Conservation (phyloP, 2,888 invertebrate species). For the Formica aserva region DNA sequence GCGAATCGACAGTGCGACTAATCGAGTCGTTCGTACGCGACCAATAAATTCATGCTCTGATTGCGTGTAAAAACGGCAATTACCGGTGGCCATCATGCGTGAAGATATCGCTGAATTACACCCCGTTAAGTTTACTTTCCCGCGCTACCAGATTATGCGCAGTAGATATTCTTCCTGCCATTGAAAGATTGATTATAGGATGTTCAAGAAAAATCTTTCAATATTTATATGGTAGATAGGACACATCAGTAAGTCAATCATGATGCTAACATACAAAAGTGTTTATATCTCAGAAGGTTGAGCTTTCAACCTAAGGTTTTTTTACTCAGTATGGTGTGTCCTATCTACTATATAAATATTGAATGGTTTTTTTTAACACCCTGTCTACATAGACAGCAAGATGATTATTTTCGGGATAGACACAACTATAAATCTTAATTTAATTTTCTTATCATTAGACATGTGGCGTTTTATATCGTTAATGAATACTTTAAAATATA, state of each 20-base stretch:
- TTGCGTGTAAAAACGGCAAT: constrained; percentile 77
- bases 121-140: constrained; percentile 68
- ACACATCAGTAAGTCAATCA: too few relatives aligned
- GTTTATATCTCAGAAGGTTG: too few relatives aligned
- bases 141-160: constrained; percentile 50
- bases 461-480: background rate
- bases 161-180: constrained; percentile 29
- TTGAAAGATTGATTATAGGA: constrained; percentile 60
- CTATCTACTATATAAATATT: too few relatives aligned
- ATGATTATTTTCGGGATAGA: background rate
- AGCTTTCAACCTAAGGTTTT: too few relatives aligned
- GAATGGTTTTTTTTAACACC: too few relatives aligned
- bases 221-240: too few relatives aligned
- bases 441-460: background rate
- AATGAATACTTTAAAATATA: background rate
- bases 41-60: constrained; percentile 78
- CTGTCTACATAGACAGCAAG: background rate
- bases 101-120: constrained; percentile 75
- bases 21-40: constrained; percentile 63
- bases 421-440: background rate
- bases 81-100: constrained; percentile 75
- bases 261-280: too few relatives aligned
- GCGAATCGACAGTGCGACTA: constrained; percentile 61
- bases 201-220: too few relatives aligned
- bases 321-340: too few relatives aligned